phyloP scores from a whole-genome alignment of 2,113 vertebrate genomes.

The Gadus chalcogrammus region DNA sequence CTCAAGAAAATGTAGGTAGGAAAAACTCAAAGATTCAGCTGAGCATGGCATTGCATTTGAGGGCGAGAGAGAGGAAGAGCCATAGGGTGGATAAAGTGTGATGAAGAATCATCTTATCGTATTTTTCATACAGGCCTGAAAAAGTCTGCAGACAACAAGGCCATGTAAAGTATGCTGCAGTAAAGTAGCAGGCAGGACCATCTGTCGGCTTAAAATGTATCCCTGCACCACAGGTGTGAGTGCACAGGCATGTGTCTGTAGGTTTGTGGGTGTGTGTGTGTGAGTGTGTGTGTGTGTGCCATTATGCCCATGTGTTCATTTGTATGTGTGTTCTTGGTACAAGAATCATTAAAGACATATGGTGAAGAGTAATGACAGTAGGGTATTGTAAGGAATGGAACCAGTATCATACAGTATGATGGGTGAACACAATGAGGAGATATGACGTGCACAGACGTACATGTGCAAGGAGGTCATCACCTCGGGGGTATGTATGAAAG shows the following conservation, averaged over 20 bases:
- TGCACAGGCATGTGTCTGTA: no score
- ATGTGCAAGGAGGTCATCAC: conserved; percentile 48
- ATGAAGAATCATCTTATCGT: no score
- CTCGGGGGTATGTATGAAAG: conserved; percentile 63
- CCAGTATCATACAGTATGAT: conserved; percentile 40
- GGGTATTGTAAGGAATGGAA: conserved; percentile 39
- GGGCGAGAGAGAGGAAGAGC: no score
- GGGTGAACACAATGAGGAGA: conserved; percentile 35
- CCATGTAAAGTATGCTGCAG: not conserved
- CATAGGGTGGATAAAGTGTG: no score
- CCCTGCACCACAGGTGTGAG: not conserved
- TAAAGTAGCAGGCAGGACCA: not conserved
- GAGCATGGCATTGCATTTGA: no score
- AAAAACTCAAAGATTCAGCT: no score
- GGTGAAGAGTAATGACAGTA: conserved; percentile 38
- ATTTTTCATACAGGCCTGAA: no score
- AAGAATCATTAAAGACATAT: conserved; percentile 51
- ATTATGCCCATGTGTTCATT: conserved; percentile 3
- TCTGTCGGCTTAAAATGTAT: not conserved
- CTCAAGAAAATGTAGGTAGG: no score
- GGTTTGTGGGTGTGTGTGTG: no score
- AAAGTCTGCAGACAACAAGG: no score
- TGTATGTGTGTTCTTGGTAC: conserved; percentile 47
- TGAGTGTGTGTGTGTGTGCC: conserved; percentile 6
- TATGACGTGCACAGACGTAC: conserved; percentile 45